Evolutionary conservation across 2,113 vertebrate genomes (phyloP), one percentile per base, ranked within the genome.

Genomic region (Sprattus sprattus): DNA sequence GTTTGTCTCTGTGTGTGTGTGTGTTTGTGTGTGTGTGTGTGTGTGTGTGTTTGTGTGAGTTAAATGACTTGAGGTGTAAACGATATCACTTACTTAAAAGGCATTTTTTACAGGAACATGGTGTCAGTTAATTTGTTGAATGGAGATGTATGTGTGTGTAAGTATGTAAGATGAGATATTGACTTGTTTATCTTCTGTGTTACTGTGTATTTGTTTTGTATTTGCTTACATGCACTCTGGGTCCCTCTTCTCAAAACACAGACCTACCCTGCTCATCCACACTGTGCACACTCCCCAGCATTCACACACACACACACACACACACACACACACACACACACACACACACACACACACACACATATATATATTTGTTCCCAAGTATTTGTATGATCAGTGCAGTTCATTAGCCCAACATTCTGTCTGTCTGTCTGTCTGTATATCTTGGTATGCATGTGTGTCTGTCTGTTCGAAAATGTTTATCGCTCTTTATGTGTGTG

Each of bases 171-270:
- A 39, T 39, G 39, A 39, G 39, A 39, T 39, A 1, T 1, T 39
- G 39, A 39, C n/a, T 39, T 39, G 39, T 39, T 39, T 39, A 39
- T 39, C 39, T 5, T 64, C 18, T 64, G 57, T 64, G 57, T 64
- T 3, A n/a, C 4, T 57, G 57, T 64, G 18, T 64, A n/a, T 64
- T 64, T 64, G 60, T 9, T 25, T 8, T 20, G n/a, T n/a, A n/a
- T 0, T 49, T 4, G 47, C 47, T 49, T 6, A 49, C 10, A 11
- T 49, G 47, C 47, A 11, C 47, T 49, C 47, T 49, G 10, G 47
- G 47, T 49, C 47, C 47, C 47, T 49, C 47, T 49, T 11, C 47
- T 11, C 52, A 54, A 88, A 84, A 83, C 89, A 89, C 89, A 89
- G 81, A 85, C 87, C 89, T 88, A 84, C 86, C 89, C 87, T 54